These are phyloP conservation scores for Pogonophryne albipinna DNA, from an alignment of 2,797 vertebrate genomes.

Conservation along the genomic window DNA sequence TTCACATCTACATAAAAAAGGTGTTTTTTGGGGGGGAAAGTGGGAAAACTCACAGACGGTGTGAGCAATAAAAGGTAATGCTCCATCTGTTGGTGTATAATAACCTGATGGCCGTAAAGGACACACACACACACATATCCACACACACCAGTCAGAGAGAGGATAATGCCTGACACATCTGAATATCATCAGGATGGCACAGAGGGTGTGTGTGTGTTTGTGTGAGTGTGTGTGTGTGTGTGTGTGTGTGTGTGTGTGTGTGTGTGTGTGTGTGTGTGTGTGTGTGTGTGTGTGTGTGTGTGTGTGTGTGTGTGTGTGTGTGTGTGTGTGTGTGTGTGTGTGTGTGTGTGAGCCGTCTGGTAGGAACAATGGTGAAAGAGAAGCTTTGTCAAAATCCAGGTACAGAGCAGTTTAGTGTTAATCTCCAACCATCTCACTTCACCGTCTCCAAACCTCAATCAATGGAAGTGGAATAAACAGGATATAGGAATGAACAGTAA, in stretches of 20 bases:
- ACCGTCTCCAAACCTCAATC: conserved; percentile 30
- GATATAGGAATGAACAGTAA: conserved; percentile 24
- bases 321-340: conserved; percentile 8
- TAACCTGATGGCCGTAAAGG: conserved; percentile 97
- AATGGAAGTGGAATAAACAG: conserved; percentile 27
- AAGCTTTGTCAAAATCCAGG: conserved; percentile 62
- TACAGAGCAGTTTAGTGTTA: conserved; percentile 39
- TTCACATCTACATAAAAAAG: conserved; percentile 80
- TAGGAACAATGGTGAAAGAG: conserved; percentile 58
- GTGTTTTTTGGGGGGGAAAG: conserved; percentile 68
- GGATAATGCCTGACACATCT: conserved; percentile 71
- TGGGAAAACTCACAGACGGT: conserved; percentile 93
- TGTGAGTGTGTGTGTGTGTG: conserved; percentile 15
- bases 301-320: conserved; percentile 26
- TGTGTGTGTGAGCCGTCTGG: conserved; percentile 17
- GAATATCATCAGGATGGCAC: conserved; percentile 73
- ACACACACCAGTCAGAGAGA: conserved; percentile 58
- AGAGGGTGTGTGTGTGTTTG: conserved; percentile 24
- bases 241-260: too few relatives aligned
- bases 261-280: conserved; percentile 12
- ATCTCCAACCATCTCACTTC: conserved; percentile 45
- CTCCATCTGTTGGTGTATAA: conserved; percentile 99
- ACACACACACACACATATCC: conserved; percentile 66
- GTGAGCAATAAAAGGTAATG: conserved; percentile 95
- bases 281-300: background rate